These are phyloP conservation scores for Andrena fulva DNA, from an alignment of 2,888 invertebrate genomes.

Conservation along the genomic window DNA sequence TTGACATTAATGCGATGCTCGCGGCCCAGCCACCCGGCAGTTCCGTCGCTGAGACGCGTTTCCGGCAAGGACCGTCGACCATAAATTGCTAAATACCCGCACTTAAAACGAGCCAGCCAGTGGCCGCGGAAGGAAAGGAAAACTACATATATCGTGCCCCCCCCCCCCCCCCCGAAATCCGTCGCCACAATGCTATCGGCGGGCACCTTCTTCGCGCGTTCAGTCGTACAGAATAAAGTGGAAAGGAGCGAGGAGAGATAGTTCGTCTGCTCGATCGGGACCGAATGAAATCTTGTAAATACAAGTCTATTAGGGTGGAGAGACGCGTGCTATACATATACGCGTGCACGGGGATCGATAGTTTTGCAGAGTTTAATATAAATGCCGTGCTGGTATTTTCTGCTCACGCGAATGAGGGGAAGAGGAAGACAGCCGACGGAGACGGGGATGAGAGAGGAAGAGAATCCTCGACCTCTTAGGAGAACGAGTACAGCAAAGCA, in stretches of 20 bases:
- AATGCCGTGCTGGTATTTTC: conserved; percentile 64
- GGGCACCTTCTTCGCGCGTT: not conserved
- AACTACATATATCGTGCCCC: not conserved
- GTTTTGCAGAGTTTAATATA: conserved; percentile 62
- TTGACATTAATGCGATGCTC: conserved; percentile 65
- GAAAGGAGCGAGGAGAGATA: not conserved
- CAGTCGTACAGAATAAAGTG: not conserved
- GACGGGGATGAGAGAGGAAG: conserved; percentile 1
- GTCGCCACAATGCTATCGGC: not conserved
- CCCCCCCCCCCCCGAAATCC: conserved; percentile 10
- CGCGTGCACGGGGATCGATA: conserved; percentile 40
- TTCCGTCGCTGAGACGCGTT: conserved; percentile 59
- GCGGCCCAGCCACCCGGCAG: conserved; percentile 54
- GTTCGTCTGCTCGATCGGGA: not conserved
- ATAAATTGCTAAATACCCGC: conserved; percentile 69
- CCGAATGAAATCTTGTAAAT: conserved; percentile 34
- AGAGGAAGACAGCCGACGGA: conserved; percentile 11
- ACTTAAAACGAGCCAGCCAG: conserved; percentile 58
- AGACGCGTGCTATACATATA: conserved; percentile 11
- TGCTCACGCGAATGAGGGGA: conserved; percentile 36
- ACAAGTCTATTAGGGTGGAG: conserved; percentile 37
- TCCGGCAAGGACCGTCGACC: conserved; percentile 61
- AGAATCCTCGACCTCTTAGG: conserved; percentile 46
- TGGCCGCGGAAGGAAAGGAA: not conserved
- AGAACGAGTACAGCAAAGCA: conserved; percentile 33